phyloP scores from a whole-genome alignment of 2,113 vertebrate species.

The Puma concolor region DNA sequence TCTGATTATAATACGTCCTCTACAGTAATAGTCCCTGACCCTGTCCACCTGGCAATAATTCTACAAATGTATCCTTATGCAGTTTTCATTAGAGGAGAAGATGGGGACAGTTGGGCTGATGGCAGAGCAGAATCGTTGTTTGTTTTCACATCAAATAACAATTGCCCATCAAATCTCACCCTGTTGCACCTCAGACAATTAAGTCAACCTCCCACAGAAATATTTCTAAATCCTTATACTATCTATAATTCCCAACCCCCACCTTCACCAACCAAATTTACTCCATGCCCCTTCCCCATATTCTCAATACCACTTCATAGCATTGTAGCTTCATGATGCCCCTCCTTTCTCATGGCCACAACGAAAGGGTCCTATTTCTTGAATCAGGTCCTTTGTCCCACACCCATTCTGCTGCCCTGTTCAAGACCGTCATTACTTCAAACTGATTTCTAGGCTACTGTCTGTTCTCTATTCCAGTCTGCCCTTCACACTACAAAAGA shows the following conservation, averaged over 20 bases:
- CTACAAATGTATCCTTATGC: background rate
- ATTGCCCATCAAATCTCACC: background rate
- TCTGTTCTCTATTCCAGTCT: background rate
- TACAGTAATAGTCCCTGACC: background rate
- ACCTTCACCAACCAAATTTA: background rate
- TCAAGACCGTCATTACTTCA: background rate
- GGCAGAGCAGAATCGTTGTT: background rate
- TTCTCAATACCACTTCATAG: background rate
- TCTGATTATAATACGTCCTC: background rate
- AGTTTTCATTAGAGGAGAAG: background rate
- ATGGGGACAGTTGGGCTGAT: background rate
- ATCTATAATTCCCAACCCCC: background rate
- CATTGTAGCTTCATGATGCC: background rate
- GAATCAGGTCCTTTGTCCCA: background rate
- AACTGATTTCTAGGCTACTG: background rate
- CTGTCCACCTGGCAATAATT: background rate
- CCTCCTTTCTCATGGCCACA: background rate
- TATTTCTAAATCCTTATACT: background rate
- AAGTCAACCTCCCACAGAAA: conserved; percentile 2
- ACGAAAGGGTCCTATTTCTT: background rate
- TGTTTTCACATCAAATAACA: conserved; percentile 47
- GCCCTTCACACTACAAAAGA: conserved; percentile 23
- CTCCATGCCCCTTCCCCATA: background rate
- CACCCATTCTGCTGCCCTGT: background rate
- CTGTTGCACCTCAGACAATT: background rate